Evolutionary conservation across 2,113 vertebrate genomes (phyloP).

Genomic region (Vulpes lagopus): DNA sequence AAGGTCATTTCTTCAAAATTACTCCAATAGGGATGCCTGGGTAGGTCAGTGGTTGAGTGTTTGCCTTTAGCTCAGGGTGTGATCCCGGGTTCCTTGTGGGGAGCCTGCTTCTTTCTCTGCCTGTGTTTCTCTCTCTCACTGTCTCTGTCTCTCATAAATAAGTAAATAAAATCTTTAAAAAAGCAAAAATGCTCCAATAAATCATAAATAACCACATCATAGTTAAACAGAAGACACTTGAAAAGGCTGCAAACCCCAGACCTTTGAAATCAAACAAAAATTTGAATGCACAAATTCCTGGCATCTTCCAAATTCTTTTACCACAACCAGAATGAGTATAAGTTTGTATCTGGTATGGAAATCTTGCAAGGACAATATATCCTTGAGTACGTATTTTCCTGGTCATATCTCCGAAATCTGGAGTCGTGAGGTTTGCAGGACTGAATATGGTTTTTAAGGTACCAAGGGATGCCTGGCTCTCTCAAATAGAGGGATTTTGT

Average conservation of each 20-base stretch:
- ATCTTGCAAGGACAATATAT: conserved; percentile 23
- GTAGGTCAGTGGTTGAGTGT: no score
- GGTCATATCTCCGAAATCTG: background rate
- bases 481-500: background rate
- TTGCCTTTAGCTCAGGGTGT: no score
- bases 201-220: background rate
- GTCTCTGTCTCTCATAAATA: no score
- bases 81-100: no score
- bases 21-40: no score
- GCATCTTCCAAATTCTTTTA: background rate
- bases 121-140: no score
- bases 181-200: background rate
- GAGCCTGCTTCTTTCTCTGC: no score
- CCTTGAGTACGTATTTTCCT: background rate
- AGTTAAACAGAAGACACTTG: background rate
- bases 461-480: background rate
- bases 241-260: background rate
- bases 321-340: background rate
- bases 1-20: background rate
- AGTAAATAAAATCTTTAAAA: no score
- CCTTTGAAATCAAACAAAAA: background rate
- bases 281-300: background rate
- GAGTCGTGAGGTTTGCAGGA: background rate
- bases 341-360: background rate
- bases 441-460: background rate